phyloP scores from a whole-genome alignment of 1,140 invertebrate genomes.

The Drosophila miranda region DNA sequence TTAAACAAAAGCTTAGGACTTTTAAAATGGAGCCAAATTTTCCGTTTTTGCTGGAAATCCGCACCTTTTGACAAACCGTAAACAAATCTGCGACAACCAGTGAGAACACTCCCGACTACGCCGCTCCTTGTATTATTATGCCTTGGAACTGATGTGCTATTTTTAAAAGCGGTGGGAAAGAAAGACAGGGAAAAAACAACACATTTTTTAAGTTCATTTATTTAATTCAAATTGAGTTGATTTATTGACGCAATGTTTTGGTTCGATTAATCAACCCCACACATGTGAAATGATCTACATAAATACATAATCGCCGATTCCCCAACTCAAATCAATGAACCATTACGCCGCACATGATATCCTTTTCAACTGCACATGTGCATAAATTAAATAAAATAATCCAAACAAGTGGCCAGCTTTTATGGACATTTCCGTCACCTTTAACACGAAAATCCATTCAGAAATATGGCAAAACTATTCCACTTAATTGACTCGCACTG shows the following conservation, averaged over 20 bases:
- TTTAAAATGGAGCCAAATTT: too few species aligned
- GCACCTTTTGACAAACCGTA: too few species aligned
- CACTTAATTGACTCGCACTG: slow-evolving; percentile 80
- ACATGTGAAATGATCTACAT: slow-evolving; percentile 4
- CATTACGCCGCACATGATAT: slow-evolving; percentile 15
- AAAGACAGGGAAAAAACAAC: neutral
- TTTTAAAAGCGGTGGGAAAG: slow-evolving; percentile 28
- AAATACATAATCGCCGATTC: slow-evolving; percentile 14
- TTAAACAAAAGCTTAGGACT: too few species aligned
- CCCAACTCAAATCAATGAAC: slow-evolving; percentile 18
- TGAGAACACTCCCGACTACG: neutral
- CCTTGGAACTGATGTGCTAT: slow-evolving; percentile 33
- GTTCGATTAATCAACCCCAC: slow-evolving; percentile 34
- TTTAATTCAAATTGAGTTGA: slow-evolving; percentile 38
- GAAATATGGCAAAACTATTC: slow-evolving; percentile 71
- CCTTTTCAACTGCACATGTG: slow-evolving; percentile 51
- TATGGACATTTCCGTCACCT: slow-evolving; percentile 57
- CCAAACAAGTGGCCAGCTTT: slow-evolving; percentile 41
- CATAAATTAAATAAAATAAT: slow-evolving; percentile 57
- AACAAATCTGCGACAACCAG: too few species aligned
- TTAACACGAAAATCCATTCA: slow-evolving; percentile 72
- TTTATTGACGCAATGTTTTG: slow-evolving; percentile 23
- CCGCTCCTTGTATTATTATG: neutral
- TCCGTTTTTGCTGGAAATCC: too few species aligned
- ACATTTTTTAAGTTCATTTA: slow-evolving; percentile 40